Base-by-base conservation (phyloP, 2,888 invertebrate genomes). In the Augochlorella aurata region DNA sequence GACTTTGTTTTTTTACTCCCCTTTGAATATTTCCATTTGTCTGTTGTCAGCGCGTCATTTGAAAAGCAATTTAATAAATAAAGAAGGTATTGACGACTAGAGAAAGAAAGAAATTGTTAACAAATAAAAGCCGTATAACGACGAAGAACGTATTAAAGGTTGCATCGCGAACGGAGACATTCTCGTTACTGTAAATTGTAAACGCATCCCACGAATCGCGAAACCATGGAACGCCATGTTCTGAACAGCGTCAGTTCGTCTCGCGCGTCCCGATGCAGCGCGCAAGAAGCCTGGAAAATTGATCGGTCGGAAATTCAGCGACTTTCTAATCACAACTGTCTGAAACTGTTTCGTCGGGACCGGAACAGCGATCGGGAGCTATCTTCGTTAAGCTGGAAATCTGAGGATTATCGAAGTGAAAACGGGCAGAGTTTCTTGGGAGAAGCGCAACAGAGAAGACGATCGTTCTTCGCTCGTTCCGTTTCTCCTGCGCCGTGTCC, bases 351-450 rank as follows among this genome's bases (percentile, higher is more conserved):
- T 14, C 38, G 7, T 0, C 16, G 7, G 0, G 50, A 16, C 18
- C 14, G 49, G 24, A 16, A 49, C 49, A 65, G 14, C 47, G 44
- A 38, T 24, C 10, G 12, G 14, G 21, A 12, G 1, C 24, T 1
- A 45, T 21, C 9, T 10, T 9, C 58, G 44, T 54, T 54, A 63
- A 68, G 63, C 49, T 29, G 45, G 68, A 70, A 82, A 81, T 73
- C 72, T 69, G 14, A 16, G 45, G 67, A 72, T 75, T 68, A 81
- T 75, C 69, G 81, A 73, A 73, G 24, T 24, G 54, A 24, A 24
- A 58, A 24, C 54, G 14, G 24, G 24, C 24, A 24, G 21, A 12
- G 58, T 81, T 73, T 82, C 44, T 45, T 66, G 45, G 12, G 24
- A 38, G 38, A 38, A 38, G 38, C 29, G 38, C 50, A 9, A 54